Percentiles rank a stretch among this genome's conserved stretches.
Evolutionary conservation across 1,140 invertebrate species (phyloP).

Genomic region (Galleria mellonella): DNA sequence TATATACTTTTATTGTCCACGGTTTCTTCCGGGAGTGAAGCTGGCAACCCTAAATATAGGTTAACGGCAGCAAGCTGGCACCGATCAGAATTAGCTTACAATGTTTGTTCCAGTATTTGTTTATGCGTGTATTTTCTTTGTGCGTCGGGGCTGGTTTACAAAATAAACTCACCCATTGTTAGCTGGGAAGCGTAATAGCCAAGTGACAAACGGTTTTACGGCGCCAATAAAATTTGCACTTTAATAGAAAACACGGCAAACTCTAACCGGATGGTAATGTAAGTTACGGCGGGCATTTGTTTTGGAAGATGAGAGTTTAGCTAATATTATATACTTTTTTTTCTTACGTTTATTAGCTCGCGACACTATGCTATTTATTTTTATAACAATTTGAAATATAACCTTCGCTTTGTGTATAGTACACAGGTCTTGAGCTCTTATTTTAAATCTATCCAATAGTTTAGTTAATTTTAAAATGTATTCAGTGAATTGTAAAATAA

Average conservation of each 20-base stretch:
- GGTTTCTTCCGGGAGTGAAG: conserved; percentile 25
- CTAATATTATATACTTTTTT: too few relatives aligned
- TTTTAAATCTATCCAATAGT: too few relatives aligned
- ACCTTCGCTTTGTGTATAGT: too few relatives aligned
- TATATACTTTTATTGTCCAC: conserved; percentile 7
- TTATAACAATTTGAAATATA: too few relatives aligned
- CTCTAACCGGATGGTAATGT: neutral
- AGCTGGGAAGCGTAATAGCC: neutral
- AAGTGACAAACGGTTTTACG: neutral
- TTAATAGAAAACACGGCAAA: conserved; percentile 3
- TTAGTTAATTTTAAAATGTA: too few relatives aligned
- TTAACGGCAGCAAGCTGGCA: conserved; percentile 26
- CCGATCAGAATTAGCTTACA: conserved; percentile 17
- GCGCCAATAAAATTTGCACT: conserved; percentile 4
- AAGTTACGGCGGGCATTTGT: neutral
- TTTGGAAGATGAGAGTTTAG: too few relatives aligned
- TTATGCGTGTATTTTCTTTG: neutral
- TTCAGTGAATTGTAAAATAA: too few relatives aligned
- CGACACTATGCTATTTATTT: too few relatives aligned
- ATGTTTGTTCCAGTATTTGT: conserved; percentile 5
- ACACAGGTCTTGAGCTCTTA: too few relatives aligned
- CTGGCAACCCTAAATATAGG: conserved; percentile 27
- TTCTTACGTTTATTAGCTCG: too few relatives aligned
- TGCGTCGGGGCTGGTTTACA: neutral
- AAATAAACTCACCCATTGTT: conserved; percentile 2